Evolutionary conservation across 2,113 vertebrate species (phyloP).

Genomic region (Petrocephalus microphthalmus): DNA sequence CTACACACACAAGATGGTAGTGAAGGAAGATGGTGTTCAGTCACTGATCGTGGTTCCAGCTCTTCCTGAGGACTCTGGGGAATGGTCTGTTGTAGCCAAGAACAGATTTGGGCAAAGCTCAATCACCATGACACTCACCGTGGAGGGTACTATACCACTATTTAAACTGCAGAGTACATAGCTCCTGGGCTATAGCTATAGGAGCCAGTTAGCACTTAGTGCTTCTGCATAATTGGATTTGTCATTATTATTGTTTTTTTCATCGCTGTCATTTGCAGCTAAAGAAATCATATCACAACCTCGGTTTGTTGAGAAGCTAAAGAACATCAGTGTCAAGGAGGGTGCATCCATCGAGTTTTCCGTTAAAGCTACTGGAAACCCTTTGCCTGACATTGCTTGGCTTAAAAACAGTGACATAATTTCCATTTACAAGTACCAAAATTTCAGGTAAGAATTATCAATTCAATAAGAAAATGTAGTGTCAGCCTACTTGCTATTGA

Average conservation of each 20-base stretch:
- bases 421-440: neutral
- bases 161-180: neutral
- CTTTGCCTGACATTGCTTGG: slow-evolving; percentile 55
- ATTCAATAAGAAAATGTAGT: neutral
- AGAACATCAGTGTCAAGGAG: slow-evolving; percentile 83
- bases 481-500: neutral
- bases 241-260: neutral
- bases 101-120: slow-evolving; percentile 11
- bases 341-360: slow-evolving; percentile 81
- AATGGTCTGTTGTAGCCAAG: slow-evolving; percentile 62
- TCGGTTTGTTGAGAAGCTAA: slow-evolving; percentile 84
- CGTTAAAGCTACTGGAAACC: slow-evolving; percentile 75
- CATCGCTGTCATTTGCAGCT: slow-evolving; percentile 57
- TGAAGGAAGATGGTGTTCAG: slow-evolving; percentile 95
- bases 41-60: slow-evolving; percentile 88
- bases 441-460: slow-evolving; percentile 8
- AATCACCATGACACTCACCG: slow-evolving; percentile 16
- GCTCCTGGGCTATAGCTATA: neutral
- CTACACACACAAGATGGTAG: slow-evolving; percentile 90
- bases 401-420: slow-evolving; percentile 59
- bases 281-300: slow-evolving; percentile 85
- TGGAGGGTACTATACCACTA: neutral
- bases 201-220: neutral
- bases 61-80: slow-evolving; percentile 83
- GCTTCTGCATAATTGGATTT: neutral